Evolutionary conservation across 1,140 invertebrate species (phyloP).

Genomic region (Oryzaephilus surinamensis): DNA sequence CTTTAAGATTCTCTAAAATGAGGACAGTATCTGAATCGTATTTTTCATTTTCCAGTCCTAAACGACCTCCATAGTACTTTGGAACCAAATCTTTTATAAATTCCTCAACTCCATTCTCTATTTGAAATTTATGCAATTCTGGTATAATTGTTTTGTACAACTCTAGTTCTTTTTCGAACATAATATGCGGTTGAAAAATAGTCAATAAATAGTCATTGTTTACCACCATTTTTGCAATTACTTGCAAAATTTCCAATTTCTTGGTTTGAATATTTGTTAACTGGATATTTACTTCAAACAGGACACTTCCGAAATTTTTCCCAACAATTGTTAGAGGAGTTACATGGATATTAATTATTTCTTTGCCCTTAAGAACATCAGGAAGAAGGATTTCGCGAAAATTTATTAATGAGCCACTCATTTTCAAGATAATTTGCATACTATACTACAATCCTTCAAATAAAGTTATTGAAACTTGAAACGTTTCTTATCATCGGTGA

Average conservation of each 20-base stretch:
- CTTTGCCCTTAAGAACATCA: too few species aligned
- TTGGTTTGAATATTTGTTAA: constrained; percentile 21
- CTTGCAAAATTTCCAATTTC: constrained; percentile 22
- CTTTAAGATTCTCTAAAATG: constrained; percentile 33
- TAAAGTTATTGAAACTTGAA: too few species aligned
- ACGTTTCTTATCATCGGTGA: too few species aligned
- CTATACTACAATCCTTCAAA: too few species aligned
- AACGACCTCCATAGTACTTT: constrained; percentile 16
- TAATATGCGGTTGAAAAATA: constrained; percentile 32
- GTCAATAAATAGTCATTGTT: constrained; percentile 28
- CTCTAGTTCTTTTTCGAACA: constrained; percentile 32
- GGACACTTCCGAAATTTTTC: constrained; percentile 48
- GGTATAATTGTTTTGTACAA: constrained; percentile 20
- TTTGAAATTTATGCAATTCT: constrained; percentile 16
- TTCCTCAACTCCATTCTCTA: constrained; percentile 9
- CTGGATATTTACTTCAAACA: constrained; percentile 35
- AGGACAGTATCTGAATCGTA: constrained; percentile 25
- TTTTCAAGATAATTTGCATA: too few species aligned
- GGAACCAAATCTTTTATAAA: constrained; percentile 13
- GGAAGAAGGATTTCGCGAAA: too few species aligned
- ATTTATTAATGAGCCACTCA: too few species aligned
- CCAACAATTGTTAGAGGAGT: constrained; percentile 39
- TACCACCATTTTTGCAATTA: constrained; percentile 37
- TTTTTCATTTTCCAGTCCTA: constrained; percentile 12
- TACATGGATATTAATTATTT: too few species aligned